phyloP scores from a whole-genome alignment of 2,888 invertebrate species.

The Cosmia trapezina region DNA sequence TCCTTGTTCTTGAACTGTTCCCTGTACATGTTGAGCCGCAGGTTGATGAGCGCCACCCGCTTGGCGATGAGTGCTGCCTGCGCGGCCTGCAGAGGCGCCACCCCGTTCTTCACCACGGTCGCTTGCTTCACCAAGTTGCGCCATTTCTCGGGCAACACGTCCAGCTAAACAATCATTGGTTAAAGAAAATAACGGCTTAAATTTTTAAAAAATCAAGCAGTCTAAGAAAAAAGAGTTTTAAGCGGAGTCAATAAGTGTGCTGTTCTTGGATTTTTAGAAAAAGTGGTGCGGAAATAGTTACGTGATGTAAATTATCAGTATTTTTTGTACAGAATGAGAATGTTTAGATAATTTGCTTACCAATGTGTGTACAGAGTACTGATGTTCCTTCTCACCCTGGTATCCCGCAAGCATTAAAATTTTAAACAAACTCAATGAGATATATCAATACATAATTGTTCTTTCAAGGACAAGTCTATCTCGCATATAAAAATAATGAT shows the following conservation, averaged over 20 bases:
- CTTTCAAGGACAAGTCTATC: not conserved
- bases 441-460: not conserved
- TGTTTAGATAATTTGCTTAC: slow-evolving; percentile 72
- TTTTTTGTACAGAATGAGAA: slow-evolving; percentile 1
- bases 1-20: slow-evolving; percentile 92
- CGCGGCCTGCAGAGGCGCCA: slow-evolving; percentile 96
- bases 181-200: not conserved
- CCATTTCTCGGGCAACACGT: slow-evolving; percentile 97
- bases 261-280: not conserved
- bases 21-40: slow-evolving; percentile 94
- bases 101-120: slow-evolving; percentile 95
- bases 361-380: slow-evolving; percentile 84
- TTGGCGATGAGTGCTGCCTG: slow-evolving; percentile 97
- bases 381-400: slow-evolving; percentile 70
- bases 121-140: slow-evolving; percentile 95
- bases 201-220: not conserved
- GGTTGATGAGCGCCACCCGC: slow-evolving; percentile 94
- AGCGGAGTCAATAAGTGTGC: too few species aligned
- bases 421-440: slow-evolving; percentile 4
- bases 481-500: not conserved
- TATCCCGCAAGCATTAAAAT: slow-evolving; percentile 64
- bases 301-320: not conserved
- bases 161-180: slow-evolving; percentile 79
- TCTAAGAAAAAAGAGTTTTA: not conserved
- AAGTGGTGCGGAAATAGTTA: not conserved